These are phyloP conservation scores for Matsumyia berberina DNA, from an alignment of 2,888 invertebrate genomes.

Conservation along the genomic window DNA sequence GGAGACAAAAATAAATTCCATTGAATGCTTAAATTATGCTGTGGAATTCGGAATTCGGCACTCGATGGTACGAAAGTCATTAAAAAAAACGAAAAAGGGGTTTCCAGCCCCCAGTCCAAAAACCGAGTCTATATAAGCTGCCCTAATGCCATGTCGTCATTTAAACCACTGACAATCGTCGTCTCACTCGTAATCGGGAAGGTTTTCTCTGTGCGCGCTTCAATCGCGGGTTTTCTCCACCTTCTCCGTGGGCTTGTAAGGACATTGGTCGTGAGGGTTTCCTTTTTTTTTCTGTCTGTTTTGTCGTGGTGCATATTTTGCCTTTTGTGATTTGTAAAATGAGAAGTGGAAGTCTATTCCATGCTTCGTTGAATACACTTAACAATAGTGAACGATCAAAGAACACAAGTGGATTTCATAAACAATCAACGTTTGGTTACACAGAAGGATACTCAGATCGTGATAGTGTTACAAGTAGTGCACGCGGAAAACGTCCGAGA, in stretches of 20 bases:
- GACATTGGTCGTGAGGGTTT: slow-evolving; percentile 3
- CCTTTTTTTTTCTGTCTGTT: neutral
- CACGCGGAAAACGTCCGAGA: slow-evolving; percentile 80
- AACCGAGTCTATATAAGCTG: slow-evolving; percentile 83
- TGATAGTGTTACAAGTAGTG: slow-evolving; percentile 81
- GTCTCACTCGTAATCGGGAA: slow-evolving; percentile 30
- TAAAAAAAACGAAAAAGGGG: slow-evolving; percentile 77
- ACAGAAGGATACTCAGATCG: slow-evolving; percentile 80
- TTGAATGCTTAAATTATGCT: slow-evolving; percentile 69
- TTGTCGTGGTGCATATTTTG: slow-evolving; percentile 9
- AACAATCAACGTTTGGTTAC: slow-evolving; percentile 75
- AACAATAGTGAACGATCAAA: slow-evolving; percentile 78
- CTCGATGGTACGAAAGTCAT: slow-evolving; percentile 83
- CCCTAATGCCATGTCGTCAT: slow-evolving; percentile 63
- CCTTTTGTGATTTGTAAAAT: slow-evolving; percentile 80
- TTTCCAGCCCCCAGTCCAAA: slow-evolving; percentile 55
- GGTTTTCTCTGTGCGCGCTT: neutral
- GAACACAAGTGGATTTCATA: slow-evolving; percentile 77
- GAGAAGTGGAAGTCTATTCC: slow-evolving; percentile 82
- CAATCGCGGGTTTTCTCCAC: neutral
- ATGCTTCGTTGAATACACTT: slow-evolving; percentile 81
- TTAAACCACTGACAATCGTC: slow-evolving; percentile 66
- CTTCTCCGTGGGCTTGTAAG: neutral
- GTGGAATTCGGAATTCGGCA: slow-evolving; percentile 81
- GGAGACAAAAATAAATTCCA: slow-evolving; percentile 62